These are phyloP conservation scores for Eupithecia abbreviata DNA, from an alignment of 2,888 invertebrate genomes.

Conservation along the genomic window DNA sequence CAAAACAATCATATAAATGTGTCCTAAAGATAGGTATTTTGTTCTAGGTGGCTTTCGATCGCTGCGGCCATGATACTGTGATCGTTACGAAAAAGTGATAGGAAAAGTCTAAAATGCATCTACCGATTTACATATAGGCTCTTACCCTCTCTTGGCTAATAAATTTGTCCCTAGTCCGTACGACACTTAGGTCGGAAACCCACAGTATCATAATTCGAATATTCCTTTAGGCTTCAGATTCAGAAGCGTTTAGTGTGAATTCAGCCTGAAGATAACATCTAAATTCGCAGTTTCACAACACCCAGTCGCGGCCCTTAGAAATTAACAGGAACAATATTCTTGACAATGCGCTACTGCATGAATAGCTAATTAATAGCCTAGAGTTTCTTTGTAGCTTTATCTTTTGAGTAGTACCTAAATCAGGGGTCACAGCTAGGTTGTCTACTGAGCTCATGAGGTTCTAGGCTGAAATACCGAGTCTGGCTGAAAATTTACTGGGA, in stretches of 20 bases:
- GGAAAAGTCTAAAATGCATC: too few relatives aligned
- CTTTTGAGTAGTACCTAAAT: not conserved
- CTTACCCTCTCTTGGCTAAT: not conserved
- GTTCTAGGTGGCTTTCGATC: too few relatives aligned
- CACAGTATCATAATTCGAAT: not conserved
- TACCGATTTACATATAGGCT: not conserved
- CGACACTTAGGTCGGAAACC: not conserved
- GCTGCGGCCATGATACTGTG: too few relatives aligned
- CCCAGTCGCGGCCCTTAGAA: slow-evolving; percentile 65
- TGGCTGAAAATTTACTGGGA: not conserved
- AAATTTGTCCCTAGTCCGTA: not conserved
- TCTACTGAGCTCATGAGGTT: not conserved
- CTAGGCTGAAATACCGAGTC: not conserved
- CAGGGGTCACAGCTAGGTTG: not conserved
- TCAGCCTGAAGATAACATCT: slow-evolving; percentile 61
- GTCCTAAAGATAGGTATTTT: too few relatives aligned
- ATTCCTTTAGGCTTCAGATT: not conserved
- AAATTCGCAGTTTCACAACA: slow-evolving; percentile 78
- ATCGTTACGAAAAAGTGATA: not conserved
- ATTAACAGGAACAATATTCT: slow-evolving; percentile 26
- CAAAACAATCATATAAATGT: too few relatives aligned
- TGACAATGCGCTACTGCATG: slow-evolving; percentile 22
- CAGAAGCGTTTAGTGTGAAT: slow-evolving; percentile 1
- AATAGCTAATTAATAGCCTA: slow-evolving; percentile 14
- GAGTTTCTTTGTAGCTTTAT: slow-evolving; percentile 5